These are phyloP conservation scores for Acanthosepion pharaonis DNA, from an alignment of 2,888 invertebrate genomes.

Conservation along the genomic window DNA sequence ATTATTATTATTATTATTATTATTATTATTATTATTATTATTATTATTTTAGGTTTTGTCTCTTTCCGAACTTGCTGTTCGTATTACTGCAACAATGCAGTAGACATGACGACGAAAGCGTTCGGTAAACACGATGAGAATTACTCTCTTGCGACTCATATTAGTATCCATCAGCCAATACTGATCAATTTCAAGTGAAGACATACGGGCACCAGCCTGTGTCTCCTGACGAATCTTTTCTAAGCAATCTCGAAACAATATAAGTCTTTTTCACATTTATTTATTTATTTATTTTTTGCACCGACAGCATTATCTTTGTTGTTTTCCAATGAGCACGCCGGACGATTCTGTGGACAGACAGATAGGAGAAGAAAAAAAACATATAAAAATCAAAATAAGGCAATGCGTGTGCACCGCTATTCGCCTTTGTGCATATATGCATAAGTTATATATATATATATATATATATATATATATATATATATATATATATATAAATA, in stretches of 20 bases:
- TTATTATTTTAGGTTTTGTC: not conserved
- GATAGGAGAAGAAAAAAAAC: not conserved
- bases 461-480: no score
- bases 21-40: no score
- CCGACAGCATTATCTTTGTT: not conserved
- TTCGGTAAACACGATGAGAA: not conserved
- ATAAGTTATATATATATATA: no score
- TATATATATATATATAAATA: no score
- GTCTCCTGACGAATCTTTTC: conserved; percentile 17
- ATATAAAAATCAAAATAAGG: no score
- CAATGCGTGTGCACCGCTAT: no score
- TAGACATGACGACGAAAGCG: not conserved
- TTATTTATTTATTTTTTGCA: not conserved
- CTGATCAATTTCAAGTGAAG: not conserved
- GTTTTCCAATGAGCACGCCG: not conserved
- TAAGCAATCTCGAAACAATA: conserved; percentile 4
- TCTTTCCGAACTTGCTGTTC: not conserved
- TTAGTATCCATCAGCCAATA: conserved; percentile 8
- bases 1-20: not conserved
- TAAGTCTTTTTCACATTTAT: not conserved
- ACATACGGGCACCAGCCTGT: conserved; percentile 15
- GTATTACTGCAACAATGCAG: not conserved
- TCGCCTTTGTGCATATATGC: no score
- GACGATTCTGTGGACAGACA: not conserved
- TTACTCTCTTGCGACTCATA: not conserved